Percentiles rank a stretch among this genome's conserved stretches.
Evolutionary conservation across 2,888 invertebrate genomes (phyloP).

Genomic region (Hirudinaria manillensis): DNA sequence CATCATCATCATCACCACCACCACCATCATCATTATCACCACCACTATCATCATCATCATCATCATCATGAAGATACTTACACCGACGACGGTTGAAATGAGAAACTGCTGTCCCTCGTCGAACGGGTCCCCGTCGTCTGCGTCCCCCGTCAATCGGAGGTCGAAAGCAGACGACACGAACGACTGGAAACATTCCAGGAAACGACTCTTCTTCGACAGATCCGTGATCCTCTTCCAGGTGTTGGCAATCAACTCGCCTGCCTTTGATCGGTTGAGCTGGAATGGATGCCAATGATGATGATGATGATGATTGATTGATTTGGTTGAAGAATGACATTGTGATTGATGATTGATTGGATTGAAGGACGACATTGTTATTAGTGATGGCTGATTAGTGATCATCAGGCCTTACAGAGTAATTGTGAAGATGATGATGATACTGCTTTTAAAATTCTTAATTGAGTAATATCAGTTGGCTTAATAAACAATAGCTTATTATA

Average conservation of each 20-base stretch:
- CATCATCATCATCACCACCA: too few species aligned
- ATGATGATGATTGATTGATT: neutral
- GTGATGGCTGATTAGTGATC: too few species aligned
- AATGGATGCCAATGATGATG: too few species aligned
- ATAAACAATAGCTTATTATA: neutral
- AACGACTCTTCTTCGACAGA: neutral
- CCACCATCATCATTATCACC: too few species aligned
- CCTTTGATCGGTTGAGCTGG: neutral
- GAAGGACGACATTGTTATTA: neutral
- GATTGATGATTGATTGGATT: neutral
- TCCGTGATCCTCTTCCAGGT: conserved; percentile 5
- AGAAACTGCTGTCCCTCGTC: neutral
- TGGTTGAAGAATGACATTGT: neutral
- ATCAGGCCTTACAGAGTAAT: too few species aligned
- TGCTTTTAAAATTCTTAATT: too few species aligned
- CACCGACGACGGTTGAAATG: too few species aligned
- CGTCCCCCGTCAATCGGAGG: neutral
- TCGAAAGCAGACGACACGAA: neutral
- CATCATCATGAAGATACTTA: too few species aligned
- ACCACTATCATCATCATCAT: too few species aligned
- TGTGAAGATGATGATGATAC: too few species aligned
- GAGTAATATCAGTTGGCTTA: neutral
- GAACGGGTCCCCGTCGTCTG: neutral
- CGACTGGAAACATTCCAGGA: neutral
- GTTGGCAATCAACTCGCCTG: neutral